phyloP scores from a whole-genome alignment of 1,140 invertebrate species.

The Diuraphis noxia region DNA sequence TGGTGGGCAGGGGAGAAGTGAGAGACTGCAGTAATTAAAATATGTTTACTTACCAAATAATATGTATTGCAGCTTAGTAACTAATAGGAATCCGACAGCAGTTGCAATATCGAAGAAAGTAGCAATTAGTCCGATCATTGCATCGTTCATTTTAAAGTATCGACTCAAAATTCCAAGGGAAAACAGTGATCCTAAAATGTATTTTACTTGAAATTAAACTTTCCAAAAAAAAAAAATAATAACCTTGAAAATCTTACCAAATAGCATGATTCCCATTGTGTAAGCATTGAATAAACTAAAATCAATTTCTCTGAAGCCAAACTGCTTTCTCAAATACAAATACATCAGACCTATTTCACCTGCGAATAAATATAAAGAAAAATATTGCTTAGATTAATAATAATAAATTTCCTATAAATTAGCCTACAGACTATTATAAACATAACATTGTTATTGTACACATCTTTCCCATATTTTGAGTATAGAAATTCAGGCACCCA shows the following conservation, averaged over 20 bases:
- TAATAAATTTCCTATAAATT: no score
- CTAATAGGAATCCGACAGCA: conserved; percentile 49
- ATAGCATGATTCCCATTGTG: conserved; percentile 43
- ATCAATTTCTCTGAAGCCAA: conserved; percentile 55
- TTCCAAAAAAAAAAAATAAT: background rate
- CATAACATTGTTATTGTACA: no score
- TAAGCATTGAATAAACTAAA: conserved; percentile 55
- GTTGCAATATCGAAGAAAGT: conserved; percentile 55
- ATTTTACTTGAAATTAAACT: background rate
- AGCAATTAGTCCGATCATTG: conserved; percentile 55
- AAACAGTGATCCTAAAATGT: conserved; percentile 55
- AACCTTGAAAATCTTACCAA: background rate
- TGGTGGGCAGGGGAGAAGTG: background rate
- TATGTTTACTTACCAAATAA: conserved; percentile 52
- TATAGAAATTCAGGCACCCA: no score
- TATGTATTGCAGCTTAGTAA: conserved; percentile 53
- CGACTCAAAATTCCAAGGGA: conserved; percentile 55
- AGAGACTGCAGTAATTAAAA: background rate
- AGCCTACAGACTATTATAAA: no score
- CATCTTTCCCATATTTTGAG: no score
- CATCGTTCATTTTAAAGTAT: conserved; percentile 54
- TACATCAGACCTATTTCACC: conserved; percentile 56
- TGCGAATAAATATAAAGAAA: conserved; percentile 32
- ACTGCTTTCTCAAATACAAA: conserved; percentile 56
- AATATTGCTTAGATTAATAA: background rate